Evolutionary conservation across 1,140 invertebrate species (phyloP).

Genomic region (Calephelis virginiensis): DNA sequence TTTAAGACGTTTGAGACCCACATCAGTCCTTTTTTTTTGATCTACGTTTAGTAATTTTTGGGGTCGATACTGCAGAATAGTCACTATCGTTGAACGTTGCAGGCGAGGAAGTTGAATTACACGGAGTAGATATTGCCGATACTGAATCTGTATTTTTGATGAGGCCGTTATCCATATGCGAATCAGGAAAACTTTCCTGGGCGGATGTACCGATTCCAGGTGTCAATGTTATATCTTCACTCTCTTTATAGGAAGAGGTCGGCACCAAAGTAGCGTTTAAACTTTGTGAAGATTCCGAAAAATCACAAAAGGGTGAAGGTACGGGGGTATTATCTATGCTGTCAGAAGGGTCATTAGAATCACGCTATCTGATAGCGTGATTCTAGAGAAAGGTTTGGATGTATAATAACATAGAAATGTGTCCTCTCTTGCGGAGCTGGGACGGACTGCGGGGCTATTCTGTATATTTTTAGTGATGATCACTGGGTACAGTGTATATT

Average conservation of each 20-base stretch:
- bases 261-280: conserved; percentile 14
- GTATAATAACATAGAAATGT: no score
- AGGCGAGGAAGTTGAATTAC: conserved; percentile 15
- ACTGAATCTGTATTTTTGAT: conserved; percentile 11
- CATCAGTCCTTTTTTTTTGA: background rate
- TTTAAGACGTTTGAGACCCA: conserved; percentile 17
- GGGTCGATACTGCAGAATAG: conserved; percentile 4
- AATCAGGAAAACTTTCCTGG: background rate
- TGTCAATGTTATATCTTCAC: background rate
- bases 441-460: no score
- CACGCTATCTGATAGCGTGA: no score
- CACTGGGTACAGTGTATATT: no score
- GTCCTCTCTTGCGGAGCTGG: no score
- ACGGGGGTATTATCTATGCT: conserved; percentile 2
- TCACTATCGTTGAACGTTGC: conserved; percentile 12
- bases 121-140: conserved; percentile 15
- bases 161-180: background rate
- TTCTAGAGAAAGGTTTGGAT: no score
- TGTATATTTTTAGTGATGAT: no score
- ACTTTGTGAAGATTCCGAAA: conserved; percentile 16
- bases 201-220: background rate
- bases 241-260: background rate
- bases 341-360: conserved; percentile 16
- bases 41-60: background rate
- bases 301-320: conserved; percentile 14